Evolutionary conservation across 2,797 vertebrate species (phyloP).

Genomic region (Peromyscus eremicus): DNA sequence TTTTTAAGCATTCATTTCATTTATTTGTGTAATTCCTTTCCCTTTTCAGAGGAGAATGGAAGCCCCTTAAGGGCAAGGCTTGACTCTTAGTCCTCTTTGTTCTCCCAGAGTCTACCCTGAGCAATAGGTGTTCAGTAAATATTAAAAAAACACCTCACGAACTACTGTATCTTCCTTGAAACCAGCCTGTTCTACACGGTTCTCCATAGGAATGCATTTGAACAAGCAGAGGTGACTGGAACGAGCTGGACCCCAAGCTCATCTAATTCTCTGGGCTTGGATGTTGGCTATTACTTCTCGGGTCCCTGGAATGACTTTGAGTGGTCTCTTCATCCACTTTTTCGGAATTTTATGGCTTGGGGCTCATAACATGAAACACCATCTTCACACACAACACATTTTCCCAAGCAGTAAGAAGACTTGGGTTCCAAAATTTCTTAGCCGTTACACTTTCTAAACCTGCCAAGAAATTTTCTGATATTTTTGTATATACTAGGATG

Average conservation of each 20-base stretch:
- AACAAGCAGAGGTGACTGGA: not conserved
- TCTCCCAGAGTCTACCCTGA: not conserved
- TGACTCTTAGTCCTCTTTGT: not conserved
- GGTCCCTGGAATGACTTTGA: not conserved
- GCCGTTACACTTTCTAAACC: not conserved
- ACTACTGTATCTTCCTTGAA: constrained; percentile 26
- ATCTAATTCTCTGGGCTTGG: not conserved
- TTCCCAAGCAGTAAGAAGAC: constrained; percentile 8
- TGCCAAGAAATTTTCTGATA: constrained; percentile 6
- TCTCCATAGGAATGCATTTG: not conserved
- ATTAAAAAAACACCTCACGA: not conserved
- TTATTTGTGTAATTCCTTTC: not conserved
- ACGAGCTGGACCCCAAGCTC: not conserved
- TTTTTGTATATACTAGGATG: not conserved
- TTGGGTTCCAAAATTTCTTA: constrained; percentile 38
- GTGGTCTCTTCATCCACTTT: not conserved
- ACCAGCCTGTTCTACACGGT: not conserved
- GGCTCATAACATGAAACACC: constrained; percentile 43
- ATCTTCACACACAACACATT: constrained; percentile 26
- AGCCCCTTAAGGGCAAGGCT: constrained; percentile 47
- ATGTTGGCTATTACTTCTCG: not conserved
- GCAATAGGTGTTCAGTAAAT: constrained; percentile 54
- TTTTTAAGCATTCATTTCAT: not conserved
- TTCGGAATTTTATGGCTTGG: constrained; percentile 24
- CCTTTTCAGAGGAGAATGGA: constrained; percentile 6